Conservation (phyloP, 1,140 invertebrate species). For the Diprion similis region DNA sequence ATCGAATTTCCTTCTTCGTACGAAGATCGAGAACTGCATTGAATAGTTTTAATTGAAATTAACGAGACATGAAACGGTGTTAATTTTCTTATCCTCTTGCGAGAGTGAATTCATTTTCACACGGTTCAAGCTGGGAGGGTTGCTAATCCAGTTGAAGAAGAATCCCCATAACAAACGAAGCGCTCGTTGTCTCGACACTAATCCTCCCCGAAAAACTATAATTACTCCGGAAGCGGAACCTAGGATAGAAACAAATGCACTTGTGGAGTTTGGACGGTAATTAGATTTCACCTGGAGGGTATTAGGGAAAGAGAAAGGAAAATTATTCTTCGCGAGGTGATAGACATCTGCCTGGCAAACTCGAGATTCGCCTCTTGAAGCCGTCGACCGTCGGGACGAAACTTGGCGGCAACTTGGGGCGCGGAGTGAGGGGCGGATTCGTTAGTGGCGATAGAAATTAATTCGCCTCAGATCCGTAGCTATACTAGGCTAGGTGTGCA, state of each 20-base stretch:
- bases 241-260: slow-evolving; percentile 1
- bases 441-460: slow-evolving; percentile 46
- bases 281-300: slow-evolving; percentile 38
- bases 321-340: slow-evolving; percentile 44
- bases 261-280: slow-evolving; percentile 28
- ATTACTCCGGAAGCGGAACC: neutral
- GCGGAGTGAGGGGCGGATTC: slow-evolving; percentile 37
- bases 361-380: slow-evolving; percentile 41
- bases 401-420: slow-evolving; percentile 29
- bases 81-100: too few relatives aligned
- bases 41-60: too few relatives aligned
- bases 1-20: too few relatives aligned
- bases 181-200: too few relatives aligned
- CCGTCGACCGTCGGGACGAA: slow-evolving; percentile 21
- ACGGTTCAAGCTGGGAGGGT: too few relatives aligned
- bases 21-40: too few relatives aligned
- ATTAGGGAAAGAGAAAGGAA: slow-evolving; percentile 34
- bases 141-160: too few relatives aligned
- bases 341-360: slow-evolving; percentile 39
- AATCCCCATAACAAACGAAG: too few relatives aligned
- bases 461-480: slow-evolving; percentile 43
- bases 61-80: too few relatives aligned
- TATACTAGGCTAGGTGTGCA: slow-evolving; percentile 33
- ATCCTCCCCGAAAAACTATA: neutral
- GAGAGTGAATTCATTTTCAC: too few relatives aligned